These are phyloP conservation scores for Papilio machaon DNA, from an alignment of 1,140 invertebrate genomes.

Conservation along the genomic window DNA sequence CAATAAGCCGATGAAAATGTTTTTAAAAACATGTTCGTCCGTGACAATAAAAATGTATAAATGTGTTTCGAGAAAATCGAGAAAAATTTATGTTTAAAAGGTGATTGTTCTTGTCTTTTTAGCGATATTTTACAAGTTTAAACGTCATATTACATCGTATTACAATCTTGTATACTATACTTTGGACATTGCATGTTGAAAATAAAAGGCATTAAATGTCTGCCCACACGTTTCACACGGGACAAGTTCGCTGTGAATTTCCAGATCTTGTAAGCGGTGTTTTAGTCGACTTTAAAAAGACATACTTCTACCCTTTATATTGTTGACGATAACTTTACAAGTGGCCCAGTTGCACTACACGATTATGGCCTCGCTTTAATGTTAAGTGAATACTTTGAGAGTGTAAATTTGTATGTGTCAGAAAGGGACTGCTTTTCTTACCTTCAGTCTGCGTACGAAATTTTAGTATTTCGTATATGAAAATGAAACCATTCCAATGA, in stretches of 20 bases:
- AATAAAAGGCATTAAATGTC: constrained; percentile 75
- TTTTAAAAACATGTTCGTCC: constrained; percentile 5
- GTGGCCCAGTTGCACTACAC: constrained; percentile 15
- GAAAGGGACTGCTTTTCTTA: background rate
- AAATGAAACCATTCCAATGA: no score
- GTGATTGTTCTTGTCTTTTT: constrained; percentile 30
- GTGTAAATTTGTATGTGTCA: constrained; percentile 38
- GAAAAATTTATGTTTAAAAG: constrained; percentile 21
- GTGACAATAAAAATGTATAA: constrained; percentile 27
- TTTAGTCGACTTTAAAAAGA: constrained; percentile 40
- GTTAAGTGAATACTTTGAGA: constrained; percentile 23
- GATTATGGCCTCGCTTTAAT: constrained; percentile 25
- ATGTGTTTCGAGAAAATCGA: constrained; percentile 12
- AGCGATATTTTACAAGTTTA: constrained; percentile 48
- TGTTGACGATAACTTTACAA: constrained; percentile 29
- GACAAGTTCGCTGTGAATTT: constrained; percentile 62
- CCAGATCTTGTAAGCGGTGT: constrained; percentile 48
- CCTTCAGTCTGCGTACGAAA: background rate
- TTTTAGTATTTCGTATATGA: no score
- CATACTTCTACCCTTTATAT: background rate
- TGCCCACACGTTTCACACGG: constrained; percentile 60
- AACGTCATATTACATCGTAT: constrained; percentile 61
- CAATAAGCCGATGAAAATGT: constrained; percentile 13
- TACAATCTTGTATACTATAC: constrained; percentile 57
- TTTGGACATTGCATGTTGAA: constrained; percentile 66